phyloP scores from a whole-genome alignment of 2,113 vertebrate genomes.

The Rhagologus leucostigma region DNA sequence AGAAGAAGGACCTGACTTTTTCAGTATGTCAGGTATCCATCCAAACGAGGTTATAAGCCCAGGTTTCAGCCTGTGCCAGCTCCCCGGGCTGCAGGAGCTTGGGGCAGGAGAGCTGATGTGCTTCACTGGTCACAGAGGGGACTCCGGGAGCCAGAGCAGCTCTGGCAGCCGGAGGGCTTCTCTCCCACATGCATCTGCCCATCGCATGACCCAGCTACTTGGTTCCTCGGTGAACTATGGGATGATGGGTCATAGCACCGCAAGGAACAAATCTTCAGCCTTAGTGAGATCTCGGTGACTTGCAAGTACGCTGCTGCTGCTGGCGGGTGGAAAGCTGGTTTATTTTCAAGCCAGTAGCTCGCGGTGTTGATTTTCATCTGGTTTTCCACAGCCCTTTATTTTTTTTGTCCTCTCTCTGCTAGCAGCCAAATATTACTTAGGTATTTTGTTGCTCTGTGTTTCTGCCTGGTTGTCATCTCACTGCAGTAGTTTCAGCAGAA shows the following conservation, averaged over 20 bases:
- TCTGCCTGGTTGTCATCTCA: background rate
- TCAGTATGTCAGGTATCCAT: background rate
- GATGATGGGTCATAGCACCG: slow-evolving; percentile 39
- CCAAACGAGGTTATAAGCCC: background rate
- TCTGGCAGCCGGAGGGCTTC: slow-evolving; percentile 12
- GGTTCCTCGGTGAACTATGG: slow-evolving; percentile 21
- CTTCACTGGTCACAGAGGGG: slow-evolving; percentile 57
- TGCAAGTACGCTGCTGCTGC: background rate
- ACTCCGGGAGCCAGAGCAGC: background rate
- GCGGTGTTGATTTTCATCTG: background rate
- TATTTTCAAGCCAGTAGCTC: background rate
- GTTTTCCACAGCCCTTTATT: background rate
- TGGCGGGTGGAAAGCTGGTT: background rate
- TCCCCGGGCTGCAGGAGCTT: background rate
- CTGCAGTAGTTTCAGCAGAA: background rate
- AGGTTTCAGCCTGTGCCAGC: background rate
- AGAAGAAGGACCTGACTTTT: background rate
- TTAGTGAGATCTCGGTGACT: background rate
- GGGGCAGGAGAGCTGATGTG: background rate
- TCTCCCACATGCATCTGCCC: slow-evolving; percentile 35
- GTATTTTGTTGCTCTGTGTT: background rate
- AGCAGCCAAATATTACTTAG: background rate
- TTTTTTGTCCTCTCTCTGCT: background rate
- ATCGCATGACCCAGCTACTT: slow-evolving; percentile 41
- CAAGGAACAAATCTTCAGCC: slow-evolving; percentile 27